These are phyloP conservation scores for Phania funesta DNA, from an alignment of 2,888 invertebrate genomes.

Conservation along the genomic window DNA sequence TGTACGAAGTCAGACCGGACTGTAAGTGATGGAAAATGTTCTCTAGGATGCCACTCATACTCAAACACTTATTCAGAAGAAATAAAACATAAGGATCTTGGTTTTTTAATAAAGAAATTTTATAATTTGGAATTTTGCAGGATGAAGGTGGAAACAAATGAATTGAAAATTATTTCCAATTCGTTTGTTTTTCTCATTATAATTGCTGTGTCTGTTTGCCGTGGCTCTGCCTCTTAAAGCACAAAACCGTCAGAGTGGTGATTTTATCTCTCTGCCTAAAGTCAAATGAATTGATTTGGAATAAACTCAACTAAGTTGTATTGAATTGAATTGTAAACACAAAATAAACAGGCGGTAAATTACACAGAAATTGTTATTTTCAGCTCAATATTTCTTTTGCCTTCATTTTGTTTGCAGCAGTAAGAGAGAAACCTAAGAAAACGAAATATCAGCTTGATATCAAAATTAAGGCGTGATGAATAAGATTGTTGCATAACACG, in stretches of 20 bases:
- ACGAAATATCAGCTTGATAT: not conserved
- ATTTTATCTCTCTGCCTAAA: slow-evolving; percentile 52
- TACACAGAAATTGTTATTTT: slow-evolving; percentile 1
- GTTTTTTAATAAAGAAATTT: not conserved
- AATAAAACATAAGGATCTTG: slow-evolving; percentile 13
- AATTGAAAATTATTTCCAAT: slow-evolving; percentile 78
- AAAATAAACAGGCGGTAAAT: slow-evolving; percentile 40
- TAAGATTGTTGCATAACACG: slow-evolving; percentile 25
- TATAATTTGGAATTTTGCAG: slow-evolving; percentile 2
- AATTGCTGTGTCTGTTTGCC: slow-evolving; percentile 68
- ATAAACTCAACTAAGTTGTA: slow-evolving; percentile 20
- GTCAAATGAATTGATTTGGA: slow-evolving; percentile 50
- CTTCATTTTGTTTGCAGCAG: slow-evolving; percentile 28
- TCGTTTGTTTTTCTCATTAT: slow-evolving; percentile 78
- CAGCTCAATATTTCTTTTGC: not conserved
- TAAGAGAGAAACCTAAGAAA: not conserved
- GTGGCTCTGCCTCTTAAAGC: not conserved
- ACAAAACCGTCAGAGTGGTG: slow-evolving; percentile 32
- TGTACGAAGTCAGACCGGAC: too few relatives aligned
- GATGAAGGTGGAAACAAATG: slow-evolving; percentile 66
- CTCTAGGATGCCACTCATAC: not conserved
- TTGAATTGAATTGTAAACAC: slow-evolving; percentile 15
- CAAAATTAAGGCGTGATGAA: not conserved
- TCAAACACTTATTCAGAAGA: not conserved
- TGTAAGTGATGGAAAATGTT: too few relatives aligned